These are phyloP conservation scores for Gisinianus flammeolus DNA, from an alignment of 2,888 invertebrate genomes.

Conservation along the genomic window DNA sequence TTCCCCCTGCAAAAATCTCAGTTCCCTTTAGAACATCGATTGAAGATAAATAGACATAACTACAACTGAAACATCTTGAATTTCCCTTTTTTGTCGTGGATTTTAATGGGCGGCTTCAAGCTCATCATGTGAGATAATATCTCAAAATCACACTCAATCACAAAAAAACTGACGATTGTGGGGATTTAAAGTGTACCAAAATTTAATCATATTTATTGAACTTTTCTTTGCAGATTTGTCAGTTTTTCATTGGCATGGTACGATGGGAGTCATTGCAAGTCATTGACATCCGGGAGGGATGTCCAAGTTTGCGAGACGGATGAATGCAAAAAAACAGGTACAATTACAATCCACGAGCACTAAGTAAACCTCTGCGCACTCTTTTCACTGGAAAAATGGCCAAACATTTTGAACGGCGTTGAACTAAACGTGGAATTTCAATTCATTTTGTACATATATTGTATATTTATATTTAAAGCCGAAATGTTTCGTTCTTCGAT, in stretches of 20 bases:
- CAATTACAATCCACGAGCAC: neutral
- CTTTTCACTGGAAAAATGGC: neutral
- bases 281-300: neutral
- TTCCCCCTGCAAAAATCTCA: no score
- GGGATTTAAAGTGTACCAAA: neutral
- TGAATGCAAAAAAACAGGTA: constrained; percentile 18
- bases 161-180: neutral
- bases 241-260: neutral
- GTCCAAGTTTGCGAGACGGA: neutral
- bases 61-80: no score
- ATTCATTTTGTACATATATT: neutral
- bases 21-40: no score
- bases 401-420: neutral
- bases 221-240: no score
- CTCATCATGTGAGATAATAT: neutral
- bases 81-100: no score
- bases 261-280: neutral
- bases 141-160: neutral
- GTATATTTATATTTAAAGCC: neutral
- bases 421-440: neutral
- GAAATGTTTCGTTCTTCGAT: constrained; percentile 32
- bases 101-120: neutral
- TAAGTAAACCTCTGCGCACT: neutral
- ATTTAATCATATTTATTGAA: neutral
- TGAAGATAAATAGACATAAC: no score